Percentiles rank a stretch among this genome's conserved stretches.
These are phyloP conservation scores for Cacoxenus indagator DNA, from an alignment of 2,888 invertebrate species.

Conservation along the genomic window DNA sequence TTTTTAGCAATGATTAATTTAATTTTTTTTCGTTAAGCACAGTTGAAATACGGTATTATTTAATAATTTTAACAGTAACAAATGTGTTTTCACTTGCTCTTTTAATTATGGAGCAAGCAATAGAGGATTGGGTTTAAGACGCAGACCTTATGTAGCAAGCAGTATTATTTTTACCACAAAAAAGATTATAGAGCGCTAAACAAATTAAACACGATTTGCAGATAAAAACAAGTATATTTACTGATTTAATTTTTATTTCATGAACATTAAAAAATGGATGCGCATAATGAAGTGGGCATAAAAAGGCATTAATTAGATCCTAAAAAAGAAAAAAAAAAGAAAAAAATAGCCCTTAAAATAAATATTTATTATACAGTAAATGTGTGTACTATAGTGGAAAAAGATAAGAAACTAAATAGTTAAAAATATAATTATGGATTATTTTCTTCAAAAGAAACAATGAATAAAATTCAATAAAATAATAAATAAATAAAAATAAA, in stretches of 20 bases:
- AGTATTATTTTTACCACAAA: conserved; percentile 19
- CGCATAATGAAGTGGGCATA: neutral
- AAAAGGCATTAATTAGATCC: neutral
- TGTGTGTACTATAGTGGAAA: neutral
- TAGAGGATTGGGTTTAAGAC: too few relatives aligned
- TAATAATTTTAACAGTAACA: conserved; percentile 6
- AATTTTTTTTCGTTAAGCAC: conserved; percentile 23
- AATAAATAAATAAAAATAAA: neutral
- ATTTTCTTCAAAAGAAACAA: neutral
- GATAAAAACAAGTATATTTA: conserved; percentile 7
- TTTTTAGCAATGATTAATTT: conserved; percentile 28
- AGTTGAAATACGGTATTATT: conserved; percentile 22
- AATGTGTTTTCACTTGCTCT: too few relatives aligned
- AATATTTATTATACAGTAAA: too few relatives aligned
- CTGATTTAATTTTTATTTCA: neutral
- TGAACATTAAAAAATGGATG: neutral
- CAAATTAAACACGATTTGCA: conserved; percentile 12
- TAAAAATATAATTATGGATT: neutral
- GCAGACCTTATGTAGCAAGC: too few relatives aligned
- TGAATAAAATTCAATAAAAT: neutral
- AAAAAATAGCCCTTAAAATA: too few relatives aligned
- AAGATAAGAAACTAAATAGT: neutral
- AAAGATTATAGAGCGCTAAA: neutral
- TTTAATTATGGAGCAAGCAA: too few relatives aligned
- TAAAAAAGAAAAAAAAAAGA: neutral